Evolutionary conservation across 2,113 vertebrate species (phyloP).

Genomic region (Dicentrarchus labrax): DNA sequence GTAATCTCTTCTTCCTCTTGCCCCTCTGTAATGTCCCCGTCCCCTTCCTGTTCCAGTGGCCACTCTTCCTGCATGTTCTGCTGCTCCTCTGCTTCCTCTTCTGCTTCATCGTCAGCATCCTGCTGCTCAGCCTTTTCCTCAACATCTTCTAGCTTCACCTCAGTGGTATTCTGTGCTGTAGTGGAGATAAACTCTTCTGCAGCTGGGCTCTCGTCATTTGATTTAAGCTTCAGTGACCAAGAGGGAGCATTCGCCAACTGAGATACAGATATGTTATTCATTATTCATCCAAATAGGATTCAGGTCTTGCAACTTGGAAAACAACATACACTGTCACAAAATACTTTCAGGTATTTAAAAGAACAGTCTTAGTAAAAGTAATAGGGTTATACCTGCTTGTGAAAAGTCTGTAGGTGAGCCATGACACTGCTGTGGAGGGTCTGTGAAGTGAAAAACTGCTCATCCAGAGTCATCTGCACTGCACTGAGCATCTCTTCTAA

Average conservation of each 20-base stretch:
- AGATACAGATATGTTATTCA: neutral
- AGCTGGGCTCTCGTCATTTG: neutral
- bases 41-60: neutral
- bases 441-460: constrained; percentile 58
- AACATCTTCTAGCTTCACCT: neutral
- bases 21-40: neutral
- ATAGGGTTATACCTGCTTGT: constrained; percentile 12
- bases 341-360: neutral
- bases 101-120: neutral
- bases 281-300: neutral
- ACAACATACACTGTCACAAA: neutral
- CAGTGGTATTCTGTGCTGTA: neutral
- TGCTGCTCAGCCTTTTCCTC: constrained; percentile 6
- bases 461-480: constrained; percentile 56
- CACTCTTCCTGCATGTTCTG: neutral
- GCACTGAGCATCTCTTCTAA: constrained; percentile 60
- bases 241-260: neutral
- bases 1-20: neutral
- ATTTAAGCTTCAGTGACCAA: neutral
- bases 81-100: neutral
- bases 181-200: neutral
- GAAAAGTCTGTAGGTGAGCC: constrained; percentile 51
- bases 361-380: neutral
- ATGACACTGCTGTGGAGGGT: constrained; percentile 57
- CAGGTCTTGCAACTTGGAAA: neutral